Evolutionary conservation across 2,888 invertebrate species (phyloP).

Genomic region (Trypoxylon attenuatum): DNA sequence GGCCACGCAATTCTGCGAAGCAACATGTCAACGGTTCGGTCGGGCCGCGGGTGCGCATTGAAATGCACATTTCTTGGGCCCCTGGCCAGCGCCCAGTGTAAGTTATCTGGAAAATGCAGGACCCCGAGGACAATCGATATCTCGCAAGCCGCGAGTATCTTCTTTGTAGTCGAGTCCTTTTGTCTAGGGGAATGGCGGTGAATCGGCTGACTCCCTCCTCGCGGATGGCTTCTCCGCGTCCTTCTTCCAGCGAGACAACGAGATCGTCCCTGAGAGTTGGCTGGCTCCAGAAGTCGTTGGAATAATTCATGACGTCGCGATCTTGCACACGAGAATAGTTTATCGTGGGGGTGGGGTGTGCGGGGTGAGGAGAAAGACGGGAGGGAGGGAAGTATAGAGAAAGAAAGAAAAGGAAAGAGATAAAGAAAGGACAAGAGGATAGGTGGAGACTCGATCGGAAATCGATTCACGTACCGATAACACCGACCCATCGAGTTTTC

Average conservation of each 20-base stretch:
- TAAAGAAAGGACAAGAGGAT: neutral
- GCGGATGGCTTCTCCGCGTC: neutral
- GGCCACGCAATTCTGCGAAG: neutral
- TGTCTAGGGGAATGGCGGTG: conserved; percentile 29
- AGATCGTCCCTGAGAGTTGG: conserved; percentile 52
- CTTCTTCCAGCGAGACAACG: conserved; percentile 44
- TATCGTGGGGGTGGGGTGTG: conserved; percentile 31
- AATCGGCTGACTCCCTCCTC: conserved; percentile 7
- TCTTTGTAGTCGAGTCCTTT: conserved; percentile 36
- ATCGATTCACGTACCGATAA: conserved; percentile 63
- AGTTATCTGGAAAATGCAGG: conserved; percentile 34
- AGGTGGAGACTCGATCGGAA: conserved; percentile 48
- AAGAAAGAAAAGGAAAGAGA: neutral
- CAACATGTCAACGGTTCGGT: conserved; percentile 10
- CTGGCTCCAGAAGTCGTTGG: conserved; percentile 51
- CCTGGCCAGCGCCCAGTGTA: neutral
- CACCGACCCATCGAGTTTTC: conserved; percentile 41
- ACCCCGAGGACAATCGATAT: conserved; percentile 35
- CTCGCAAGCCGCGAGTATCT: conserved; percentile 32
- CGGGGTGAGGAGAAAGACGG: neutral
- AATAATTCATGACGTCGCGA: conserved; percentile 67
- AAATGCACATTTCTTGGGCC: conserved; percentile 23
- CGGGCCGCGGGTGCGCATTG: conserved; percentile 13
- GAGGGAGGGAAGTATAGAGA: neutral
- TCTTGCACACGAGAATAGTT: conserved; percentile 56